phyloP scores from a whole-genome alignment of 2,797 vertebrate genomes.

The Spea hammondii region DNA sequence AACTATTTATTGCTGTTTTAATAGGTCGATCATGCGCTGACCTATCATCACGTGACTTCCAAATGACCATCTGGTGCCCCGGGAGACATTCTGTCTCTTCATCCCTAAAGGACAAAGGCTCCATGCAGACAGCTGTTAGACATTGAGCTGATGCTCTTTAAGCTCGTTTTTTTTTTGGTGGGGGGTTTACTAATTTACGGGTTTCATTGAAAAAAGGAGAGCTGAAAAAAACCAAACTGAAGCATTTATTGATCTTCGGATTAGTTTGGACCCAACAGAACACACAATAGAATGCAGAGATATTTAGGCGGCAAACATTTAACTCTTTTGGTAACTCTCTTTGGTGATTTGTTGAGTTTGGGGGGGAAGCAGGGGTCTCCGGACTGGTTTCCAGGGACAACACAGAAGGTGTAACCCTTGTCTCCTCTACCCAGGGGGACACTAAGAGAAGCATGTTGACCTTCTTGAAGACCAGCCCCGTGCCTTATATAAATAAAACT shows the following conservation, averaged over 20 bases:
- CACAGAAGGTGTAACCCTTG: no score
- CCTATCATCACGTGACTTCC: constrained; percentile 24
- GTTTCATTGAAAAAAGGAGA: constrained; percentile 9
- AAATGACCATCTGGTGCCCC: constrained; percentile 48
- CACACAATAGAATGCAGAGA: no score
- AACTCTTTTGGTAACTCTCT: no score
- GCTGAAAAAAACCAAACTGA: constrained; percentile 20
- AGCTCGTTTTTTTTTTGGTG: no score
- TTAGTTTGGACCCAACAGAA: neutral
- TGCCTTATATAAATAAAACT: no score
- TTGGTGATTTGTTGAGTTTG: no score
- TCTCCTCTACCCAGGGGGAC: no score
- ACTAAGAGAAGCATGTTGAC: no score
- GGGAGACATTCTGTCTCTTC: constrained; percentile 29
- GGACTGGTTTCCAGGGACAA: no score
- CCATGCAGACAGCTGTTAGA: constrained; percentile 41
- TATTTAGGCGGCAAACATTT: no score
- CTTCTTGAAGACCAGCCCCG: no score
- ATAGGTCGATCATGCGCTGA: neutral
- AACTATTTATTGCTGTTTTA: neutral
- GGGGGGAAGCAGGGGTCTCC: no score
- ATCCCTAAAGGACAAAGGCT: constrained; percentile 12
- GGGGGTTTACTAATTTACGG: constrained; percentile 33
- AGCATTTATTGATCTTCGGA: constrained; percentile 18
- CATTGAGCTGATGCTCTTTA: neutral